phyloP scores from a whole-genome alignment of 2,888 invertebrate genomes.

The Carpatolechia fugitivella region DNA sequence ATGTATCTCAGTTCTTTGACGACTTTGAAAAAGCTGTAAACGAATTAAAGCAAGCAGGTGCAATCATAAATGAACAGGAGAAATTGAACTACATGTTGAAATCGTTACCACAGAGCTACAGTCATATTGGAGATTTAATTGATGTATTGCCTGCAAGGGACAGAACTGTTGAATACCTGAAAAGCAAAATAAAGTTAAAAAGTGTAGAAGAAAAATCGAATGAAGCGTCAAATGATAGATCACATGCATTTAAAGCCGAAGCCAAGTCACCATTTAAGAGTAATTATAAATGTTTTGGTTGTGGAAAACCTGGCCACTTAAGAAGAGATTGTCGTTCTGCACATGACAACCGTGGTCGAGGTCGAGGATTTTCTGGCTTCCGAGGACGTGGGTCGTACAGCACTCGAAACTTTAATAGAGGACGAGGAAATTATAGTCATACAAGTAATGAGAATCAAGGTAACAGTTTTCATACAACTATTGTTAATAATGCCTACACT shows the following conservation, averaged over 20 bases:
- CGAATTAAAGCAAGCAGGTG: constrained; percentile 22
- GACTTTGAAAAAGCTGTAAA: constrained; percentile 26
- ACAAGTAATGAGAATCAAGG: too few relatives aligned
- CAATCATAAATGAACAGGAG: constrained; percentile 14
- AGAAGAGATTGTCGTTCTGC: constrained; percentile 26
- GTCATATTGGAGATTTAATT: constrained; percentile 19
- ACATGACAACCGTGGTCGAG: neutral
- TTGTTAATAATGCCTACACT: neutral
- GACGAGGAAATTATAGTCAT: too few relatives aligned
- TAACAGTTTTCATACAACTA: too few relatives aligned
- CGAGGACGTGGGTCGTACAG: neutral
- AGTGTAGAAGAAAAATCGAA: constrained; percentile 24
- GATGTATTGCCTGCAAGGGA: constrained; percentile 15
- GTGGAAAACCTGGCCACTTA: constrained; percentile 29
- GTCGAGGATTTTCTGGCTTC: constrained; percentile 4
- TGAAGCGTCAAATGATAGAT: too few relatives aligned
- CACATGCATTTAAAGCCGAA: constrained; percentile 25
- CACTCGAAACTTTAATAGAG: too few relatives aligned
- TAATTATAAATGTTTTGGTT: constrained; percentile 29
- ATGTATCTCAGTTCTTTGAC: constrained; percentile 21
- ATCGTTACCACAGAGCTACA: constrained; percentile 15
- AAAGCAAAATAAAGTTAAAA: constrained; percentile 20
- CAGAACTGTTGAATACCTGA: constrained; percentile 21
- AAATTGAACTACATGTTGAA: constrained; percentile 22
- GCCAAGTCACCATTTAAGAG: constrained; percentile 15